These are phyloP conservation scores for Heliconius sara DNA, from an alignment of 2,888 invertebrate species.

Conservation along the genomic window DNA sequence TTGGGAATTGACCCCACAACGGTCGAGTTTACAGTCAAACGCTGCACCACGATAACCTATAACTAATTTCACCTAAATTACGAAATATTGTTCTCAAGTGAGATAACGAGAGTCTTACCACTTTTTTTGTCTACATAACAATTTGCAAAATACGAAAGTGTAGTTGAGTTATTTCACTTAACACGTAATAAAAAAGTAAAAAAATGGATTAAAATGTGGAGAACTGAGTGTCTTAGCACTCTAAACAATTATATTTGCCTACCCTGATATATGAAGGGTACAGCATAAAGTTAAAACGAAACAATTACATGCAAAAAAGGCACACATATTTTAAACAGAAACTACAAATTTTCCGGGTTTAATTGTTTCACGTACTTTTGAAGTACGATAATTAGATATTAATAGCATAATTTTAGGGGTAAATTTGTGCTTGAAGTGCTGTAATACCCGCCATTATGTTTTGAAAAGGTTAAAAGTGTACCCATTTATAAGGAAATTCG, in stretches of 20 bases:
- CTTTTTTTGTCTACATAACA: too few species aligned
- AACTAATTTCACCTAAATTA: background rate
- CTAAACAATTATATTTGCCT: background rate
- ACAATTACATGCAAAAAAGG: background rate
- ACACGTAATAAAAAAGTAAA: background rate
- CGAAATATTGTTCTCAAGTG: too few species aligned
- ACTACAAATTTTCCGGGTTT: background rate
- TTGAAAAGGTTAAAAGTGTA: conserved; percentile 8
- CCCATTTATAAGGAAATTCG: background rate
- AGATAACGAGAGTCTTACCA: too few species aligned
- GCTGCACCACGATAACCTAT: background rate
- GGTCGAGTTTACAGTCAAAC: background rate
- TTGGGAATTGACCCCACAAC: background rate
- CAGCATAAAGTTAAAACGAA: background rate
- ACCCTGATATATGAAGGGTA: background rate
- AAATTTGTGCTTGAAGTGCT: conserved; percentile 24
- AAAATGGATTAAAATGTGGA: background rate
- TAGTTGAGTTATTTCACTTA: background rate
- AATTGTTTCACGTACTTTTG: conserved; percentile 27
- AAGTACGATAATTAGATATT: conserved; percentile 31
- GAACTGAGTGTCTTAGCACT: background rate
- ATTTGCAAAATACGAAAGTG: too few species aligned
- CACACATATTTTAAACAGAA: background rate
- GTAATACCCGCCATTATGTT: conserved; percentile 20
- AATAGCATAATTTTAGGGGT: conserved; percentile 36